Base-by-base conservation (phyloP, 2,888 invertebrate species). In the Ephialtes manifestator region DNA sequence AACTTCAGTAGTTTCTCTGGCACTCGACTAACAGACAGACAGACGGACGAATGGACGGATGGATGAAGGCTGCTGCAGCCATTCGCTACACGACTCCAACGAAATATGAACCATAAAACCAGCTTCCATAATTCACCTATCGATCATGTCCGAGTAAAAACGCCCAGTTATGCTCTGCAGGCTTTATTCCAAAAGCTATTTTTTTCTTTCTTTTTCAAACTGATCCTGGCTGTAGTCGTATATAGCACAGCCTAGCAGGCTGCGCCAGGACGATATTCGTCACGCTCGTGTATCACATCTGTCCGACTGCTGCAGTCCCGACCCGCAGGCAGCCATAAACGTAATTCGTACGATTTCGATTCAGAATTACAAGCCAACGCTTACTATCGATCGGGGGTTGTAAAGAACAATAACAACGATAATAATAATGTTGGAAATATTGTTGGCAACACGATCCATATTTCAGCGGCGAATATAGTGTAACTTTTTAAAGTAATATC, bases 211-310 rank as follows among this genome's bases (percentile, higher is more conserved):
- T 18, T 78, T 58, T 81, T 63, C 74, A 75, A 75, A 81, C 48
- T 65, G 65, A 81, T 81, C 67, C 76, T 72, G 63, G 7, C 2
- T 39, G 43, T 68, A 35, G 24, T 51, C 18, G n/a, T 35, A 24
- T 60, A 31, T 39, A 35, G 76, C 18, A 39, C 58, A 8, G 48
- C 39, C 28, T 55, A 48, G 53, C 71, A 48, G 85, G 55, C 78
- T 58, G 75, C 68, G 70, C 28, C 71, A 78, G 74, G 60, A 79
- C 75, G 81, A 84, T 84, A 86, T 86, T 86, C 86, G 86, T 81
- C 79, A 80, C 84, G 84, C 78, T 84, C 84, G 86, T 84, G 81
- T 79, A 84, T 71, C 86, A 84, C 86, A 86, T 81, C 86, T 86
- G 86, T 81, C 81, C 75, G 31, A 51, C 48, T 74, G 72, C 63